Conservation (phyloP, 2,113 vertebrate genomes). For the Coryphaenoides rupestris region DNA sequence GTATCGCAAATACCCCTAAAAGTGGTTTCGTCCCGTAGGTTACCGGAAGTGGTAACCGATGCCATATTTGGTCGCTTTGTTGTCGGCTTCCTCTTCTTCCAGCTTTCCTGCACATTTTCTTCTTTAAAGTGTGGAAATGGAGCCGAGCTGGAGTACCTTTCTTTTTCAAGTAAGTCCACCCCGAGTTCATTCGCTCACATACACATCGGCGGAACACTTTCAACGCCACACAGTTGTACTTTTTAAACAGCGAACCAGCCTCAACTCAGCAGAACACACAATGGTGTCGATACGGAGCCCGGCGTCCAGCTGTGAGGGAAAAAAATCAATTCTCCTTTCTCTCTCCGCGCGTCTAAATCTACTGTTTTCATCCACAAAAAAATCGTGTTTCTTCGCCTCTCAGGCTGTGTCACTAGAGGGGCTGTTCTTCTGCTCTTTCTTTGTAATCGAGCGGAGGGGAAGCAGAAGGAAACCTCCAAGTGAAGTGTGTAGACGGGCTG, state of each 20-base stretch:
- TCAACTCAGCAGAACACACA: conserved; percentile 71
- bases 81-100: conserved; percentile 77
- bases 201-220: neutral
- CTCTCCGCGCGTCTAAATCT: no score
- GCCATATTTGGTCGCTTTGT: conserved; percentile 92
- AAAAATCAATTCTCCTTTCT: conserved; percentile 50
- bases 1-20: no score
- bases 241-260: conserved; percentile 57
- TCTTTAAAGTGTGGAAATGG: conserved; percentile 82
- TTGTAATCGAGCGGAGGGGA: no score
- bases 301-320: conserved; percentile 80
- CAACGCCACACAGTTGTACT: conserved; percentile 33
- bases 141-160: conserved; percentile 90
- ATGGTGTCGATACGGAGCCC: conserved; percentile 69
- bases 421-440: no score
- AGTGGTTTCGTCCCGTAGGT: conserved; percentile 77
- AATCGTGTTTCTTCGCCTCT: no score
- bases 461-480: no score
- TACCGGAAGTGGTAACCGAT: conserved; percentile 87
- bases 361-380: neutral
- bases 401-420: no score
- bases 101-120: conserved; percentile 75
- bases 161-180: conserved; percentile 83
- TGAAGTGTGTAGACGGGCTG: no score
- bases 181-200: neutral